These are phyloP conservation scores for Acrocephalus scirpaceus DNA, from an alignment of 2,797 vertebrate species.

Conservation along the genomic window DNA sequence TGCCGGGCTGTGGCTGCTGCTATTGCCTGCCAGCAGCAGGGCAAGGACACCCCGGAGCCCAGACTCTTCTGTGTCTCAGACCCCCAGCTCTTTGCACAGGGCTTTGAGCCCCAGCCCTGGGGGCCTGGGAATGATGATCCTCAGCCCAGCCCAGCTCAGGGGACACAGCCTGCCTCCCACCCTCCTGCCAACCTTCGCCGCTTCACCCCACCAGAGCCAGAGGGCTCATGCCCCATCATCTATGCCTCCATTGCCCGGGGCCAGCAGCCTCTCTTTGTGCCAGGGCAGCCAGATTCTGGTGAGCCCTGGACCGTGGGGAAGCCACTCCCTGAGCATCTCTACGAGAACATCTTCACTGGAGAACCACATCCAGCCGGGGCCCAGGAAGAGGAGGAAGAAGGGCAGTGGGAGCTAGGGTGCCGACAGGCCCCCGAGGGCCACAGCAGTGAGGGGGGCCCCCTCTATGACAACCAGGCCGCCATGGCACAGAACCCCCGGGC, in stretches of 20 bases:
- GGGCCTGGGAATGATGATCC: not conserved
- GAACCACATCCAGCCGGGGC: not conserved
- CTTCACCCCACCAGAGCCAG: not conserved
- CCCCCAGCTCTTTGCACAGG: not conserved
- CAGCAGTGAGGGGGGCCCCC: not conserved
- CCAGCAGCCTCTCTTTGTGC: not conserved
- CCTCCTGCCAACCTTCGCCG: accelerated
- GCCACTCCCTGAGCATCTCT: conserved; percentile 63
- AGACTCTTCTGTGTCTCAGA: not conserved
- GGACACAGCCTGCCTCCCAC: not conserved
- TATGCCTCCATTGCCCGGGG: conserved; percentile 71
- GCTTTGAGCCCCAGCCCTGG: not conserved
- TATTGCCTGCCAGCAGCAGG: conserved; percentile 72
- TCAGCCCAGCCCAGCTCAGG: accelerated
- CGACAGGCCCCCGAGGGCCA: conserved; percentile 30
- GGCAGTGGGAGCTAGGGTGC: not conserved
- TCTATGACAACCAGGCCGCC: conserved; percentile 68
- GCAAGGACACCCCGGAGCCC: not conserved
- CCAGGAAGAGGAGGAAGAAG: not conserved
- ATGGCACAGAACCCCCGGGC: not conserved
- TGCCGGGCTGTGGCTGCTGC: conserved; percentile 73
- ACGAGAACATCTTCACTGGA: conserved; percentile 67
- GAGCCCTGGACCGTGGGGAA: not conserved
- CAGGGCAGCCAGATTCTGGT: not conserved
- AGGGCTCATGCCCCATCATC: conserved; percentile 1